Evolutionary conservation across 2,113 vertebrate genomes (phyloP).

Genomic region (Oplegnathus fasciatus): DNA sequence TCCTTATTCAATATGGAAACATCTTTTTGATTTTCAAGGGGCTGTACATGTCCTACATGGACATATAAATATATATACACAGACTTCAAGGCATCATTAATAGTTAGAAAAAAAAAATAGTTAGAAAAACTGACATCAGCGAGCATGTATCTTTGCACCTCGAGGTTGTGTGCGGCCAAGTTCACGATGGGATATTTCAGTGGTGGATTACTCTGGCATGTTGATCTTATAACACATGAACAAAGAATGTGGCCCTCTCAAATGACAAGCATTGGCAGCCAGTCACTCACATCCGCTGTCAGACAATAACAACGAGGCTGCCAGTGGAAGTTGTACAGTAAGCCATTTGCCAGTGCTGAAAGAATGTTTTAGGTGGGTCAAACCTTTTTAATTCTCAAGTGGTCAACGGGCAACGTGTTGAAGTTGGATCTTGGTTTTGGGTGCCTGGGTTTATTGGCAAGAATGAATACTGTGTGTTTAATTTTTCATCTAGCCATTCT

Average conservation of each 20-base stretch:
- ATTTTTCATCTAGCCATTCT: conserved; percentile 62
- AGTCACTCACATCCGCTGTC: conserved; percentile 65
- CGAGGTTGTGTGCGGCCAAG: conserved; percentile 46
- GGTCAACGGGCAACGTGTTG: conserved; percentile 30
- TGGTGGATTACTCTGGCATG: conserved; percentile 75
- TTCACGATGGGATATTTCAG: conserved; percentile 70
- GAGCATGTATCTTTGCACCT: conserved; percentile 25
- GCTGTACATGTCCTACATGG: neutral
- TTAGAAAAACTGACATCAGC: neutral
- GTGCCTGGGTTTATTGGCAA: conserved; percentile 42
- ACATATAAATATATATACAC: neutral
- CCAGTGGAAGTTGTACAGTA: conserved; percentile 31
- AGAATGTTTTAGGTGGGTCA: conserved; percentile 62
- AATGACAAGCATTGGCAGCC: conserved; percentile 69
- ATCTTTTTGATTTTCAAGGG: neutral
- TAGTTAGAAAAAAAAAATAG: too few species aligned
- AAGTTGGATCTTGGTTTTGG: conserved; percentile 51
- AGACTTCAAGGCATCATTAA: neutral
- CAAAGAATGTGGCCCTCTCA: conserved; percentile 71
- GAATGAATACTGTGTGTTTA: conserved; percentile 55
- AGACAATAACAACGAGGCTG: conserved; percentile 62
- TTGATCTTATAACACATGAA: conserved; percentile 70
- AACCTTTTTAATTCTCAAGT: conserved; percentile 52
- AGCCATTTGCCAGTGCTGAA: conserved; percentile 52
- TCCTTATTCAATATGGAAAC: conserved; percentile 10